A percentile compares a stretch with the other conserved stretches of the same genome.
phyloP scores from a whole-genome alignment of 2,113 vertebrate genomes.

The Petaurus breviceps region DNA sequence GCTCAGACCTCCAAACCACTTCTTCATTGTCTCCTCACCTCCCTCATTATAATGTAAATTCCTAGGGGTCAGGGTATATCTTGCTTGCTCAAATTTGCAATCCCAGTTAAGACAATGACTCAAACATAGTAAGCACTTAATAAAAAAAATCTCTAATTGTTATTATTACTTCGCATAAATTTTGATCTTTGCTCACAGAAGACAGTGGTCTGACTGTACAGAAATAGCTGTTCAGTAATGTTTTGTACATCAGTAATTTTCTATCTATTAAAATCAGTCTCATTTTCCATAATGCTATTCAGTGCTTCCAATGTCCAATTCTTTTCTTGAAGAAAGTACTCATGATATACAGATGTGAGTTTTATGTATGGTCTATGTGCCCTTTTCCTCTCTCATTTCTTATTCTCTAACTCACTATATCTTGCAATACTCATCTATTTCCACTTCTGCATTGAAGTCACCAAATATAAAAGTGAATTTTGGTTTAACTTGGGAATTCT shows the following conservation, averaged over 20 bases:
- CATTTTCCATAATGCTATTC: background rate
- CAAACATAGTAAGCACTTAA: background rate
- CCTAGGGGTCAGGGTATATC: background rate
- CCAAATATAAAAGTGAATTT: background rate
- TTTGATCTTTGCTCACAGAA: background rate
- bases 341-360: background rate
- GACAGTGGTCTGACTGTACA: background rate
- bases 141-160: background rate
- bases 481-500: background rate
- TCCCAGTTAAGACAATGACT: background rate
- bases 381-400: background rate
- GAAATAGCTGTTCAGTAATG: background rate
- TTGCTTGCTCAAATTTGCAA: too few relatives aligned
- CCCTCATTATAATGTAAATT: background rate
- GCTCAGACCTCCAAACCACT: background rate
- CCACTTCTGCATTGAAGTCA: background rate
- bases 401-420: background rate
- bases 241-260: background rate
- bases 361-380: background rate
- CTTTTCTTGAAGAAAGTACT: background rate
- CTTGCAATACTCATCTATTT: background rate
- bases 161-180: background rate
- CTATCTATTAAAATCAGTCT: background rate
- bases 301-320: background rate
- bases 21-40: background rate